phyloP scores from a whole-genome alignment of 2,113 vertebrate species.

The Circaetus cinerascens region DNA sequence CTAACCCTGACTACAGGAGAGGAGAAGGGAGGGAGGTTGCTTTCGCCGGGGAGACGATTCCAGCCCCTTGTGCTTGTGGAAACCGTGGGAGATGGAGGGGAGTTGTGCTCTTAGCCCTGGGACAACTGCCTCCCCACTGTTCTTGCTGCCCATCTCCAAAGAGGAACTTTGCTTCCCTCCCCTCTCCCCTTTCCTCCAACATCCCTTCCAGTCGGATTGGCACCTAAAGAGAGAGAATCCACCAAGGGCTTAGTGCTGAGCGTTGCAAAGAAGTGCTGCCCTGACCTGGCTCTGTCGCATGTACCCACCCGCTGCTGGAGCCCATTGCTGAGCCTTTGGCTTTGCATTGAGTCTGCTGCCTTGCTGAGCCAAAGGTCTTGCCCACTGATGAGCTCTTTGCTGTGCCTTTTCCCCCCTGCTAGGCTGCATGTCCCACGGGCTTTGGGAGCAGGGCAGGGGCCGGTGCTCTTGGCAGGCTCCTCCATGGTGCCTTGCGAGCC shows the following conservation, averaged over 20 bases:
- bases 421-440: neutral
- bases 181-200: neutral
- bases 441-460: neutral
- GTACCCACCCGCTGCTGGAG: neutral
- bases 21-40: neutral
- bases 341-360: neutral
- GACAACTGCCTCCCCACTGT: rapidly evolving
- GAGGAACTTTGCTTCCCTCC: neutral
- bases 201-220: neutral
- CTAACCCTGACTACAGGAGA: neutral
- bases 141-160: neutral
- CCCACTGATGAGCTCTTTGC: neutral
- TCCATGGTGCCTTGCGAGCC: rapidly evolving
- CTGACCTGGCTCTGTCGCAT: neutral
- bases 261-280: neutral
- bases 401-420: neutral
- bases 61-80: neutral
- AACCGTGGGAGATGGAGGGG: neutral
- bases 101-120: neutral
- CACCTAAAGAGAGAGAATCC: neutral
- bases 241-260: neutral
- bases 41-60: neutral
- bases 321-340: neutral
- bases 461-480: neutral
- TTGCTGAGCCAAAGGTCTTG: neutral